Percentiles rank a stretch among this genome's conserved stretches.
Conservation (phyloP, 2,888 invertebrate genomes). For the Lasioglossum morio region DNA sequence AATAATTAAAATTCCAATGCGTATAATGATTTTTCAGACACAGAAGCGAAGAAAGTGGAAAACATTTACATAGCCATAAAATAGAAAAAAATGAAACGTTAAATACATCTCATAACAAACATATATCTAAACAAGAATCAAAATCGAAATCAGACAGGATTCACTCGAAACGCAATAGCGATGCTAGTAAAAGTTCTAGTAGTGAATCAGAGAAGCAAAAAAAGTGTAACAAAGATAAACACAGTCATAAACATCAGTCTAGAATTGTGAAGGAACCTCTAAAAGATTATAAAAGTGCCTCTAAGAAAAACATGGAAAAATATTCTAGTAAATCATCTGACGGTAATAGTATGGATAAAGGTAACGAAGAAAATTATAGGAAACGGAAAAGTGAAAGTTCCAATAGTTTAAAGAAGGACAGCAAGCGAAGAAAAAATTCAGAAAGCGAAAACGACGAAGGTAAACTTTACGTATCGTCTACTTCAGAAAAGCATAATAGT, state of each 20-base stretch:
- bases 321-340: slow-evolving; percentile 60
- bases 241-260: slow-evolving; percentile 63
- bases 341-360: slow-evolving; percentile 49
- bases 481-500: slow-evolving; percentile 50
- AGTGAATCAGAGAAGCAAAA: slow-evolving; percentile 65
- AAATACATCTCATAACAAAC: slow-evolving; percentile 59
- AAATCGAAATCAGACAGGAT: slow-evolving; percentile 55
- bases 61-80: slow-evolving; percentile 65
- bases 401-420: slow-evolving; percentile 53
- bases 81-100: slow-evolving; percentile 67
- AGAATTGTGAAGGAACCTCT: slow-evolving; percentile 67
- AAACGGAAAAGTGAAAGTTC: slow-evolving; percentile 72
- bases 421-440: slow-evolving; percentile 71
- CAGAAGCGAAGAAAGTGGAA: slow-evolving; percentile 60
- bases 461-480: slow-evolving; percentile 33
- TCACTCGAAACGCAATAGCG: slow-evolving; percentile 56
- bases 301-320: slow-evolving; percentile 61
- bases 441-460: slow-evolving; percentile 65
- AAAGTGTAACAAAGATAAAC: slow-evolving; percentile 65
- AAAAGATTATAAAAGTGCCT: slow-evolving; percentile 6
- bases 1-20: not conserved
- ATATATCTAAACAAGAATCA: slow-evolving; percentile 57
- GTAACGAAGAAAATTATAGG: slow-evolving; percentile 61
- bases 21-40: slow-evolving; percentile 62
- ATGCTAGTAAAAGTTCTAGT: slow-evolving; percentile 50